Percentiles rank a stretch among this genome's conserved stretches.
phyloP scores from a whole-genome alignment of 2,113 vertebrate genomes.

The Lepus timidus region DNA sequence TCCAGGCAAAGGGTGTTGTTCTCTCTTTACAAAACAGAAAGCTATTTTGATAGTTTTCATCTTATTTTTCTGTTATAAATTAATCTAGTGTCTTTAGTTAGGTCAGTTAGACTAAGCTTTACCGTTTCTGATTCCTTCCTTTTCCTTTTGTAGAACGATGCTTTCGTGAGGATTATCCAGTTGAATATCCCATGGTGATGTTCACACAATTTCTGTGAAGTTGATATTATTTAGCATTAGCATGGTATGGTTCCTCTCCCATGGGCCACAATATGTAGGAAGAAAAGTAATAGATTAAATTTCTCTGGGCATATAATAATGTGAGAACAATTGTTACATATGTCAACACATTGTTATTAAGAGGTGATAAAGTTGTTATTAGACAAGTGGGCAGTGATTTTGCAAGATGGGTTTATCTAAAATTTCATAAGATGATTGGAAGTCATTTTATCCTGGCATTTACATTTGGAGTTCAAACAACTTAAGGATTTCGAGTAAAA shows the following conservation, averaged over 20 bases:
- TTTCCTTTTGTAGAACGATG: background rate
- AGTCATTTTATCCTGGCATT: background rate
- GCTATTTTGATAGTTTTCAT: background rate
- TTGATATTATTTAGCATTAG: background rate
- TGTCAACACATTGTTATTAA: background rate
- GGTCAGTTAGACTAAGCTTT: background rate
- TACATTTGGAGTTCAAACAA: background rate
- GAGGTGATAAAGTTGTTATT: background rate
- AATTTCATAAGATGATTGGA: background rate
- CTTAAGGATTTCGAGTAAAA: constrained; percentile 18
- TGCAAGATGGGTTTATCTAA: background rate
- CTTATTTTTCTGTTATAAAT: background rate
- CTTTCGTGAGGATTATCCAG: fast-evolving
- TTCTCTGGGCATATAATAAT: background rate
- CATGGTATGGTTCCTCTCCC: background rate
- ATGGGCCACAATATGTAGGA: background rate
- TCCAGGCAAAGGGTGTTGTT: background rate
- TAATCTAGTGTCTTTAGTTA: background rate
- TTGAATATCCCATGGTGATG: background rate
- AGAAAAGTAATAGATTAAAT: background rate
- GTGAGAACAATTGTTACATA: background rate
- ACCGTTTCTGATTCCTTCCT: background rate
- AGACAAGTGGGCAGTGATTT: constrained; percentile 20
- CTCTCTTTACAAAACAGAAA: background rate
- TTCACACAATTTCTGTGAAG: background rate